Evolutionary conservation across 2,888 invertebrate species (phyloP).

Genomic region (Actias luna): DNA sequence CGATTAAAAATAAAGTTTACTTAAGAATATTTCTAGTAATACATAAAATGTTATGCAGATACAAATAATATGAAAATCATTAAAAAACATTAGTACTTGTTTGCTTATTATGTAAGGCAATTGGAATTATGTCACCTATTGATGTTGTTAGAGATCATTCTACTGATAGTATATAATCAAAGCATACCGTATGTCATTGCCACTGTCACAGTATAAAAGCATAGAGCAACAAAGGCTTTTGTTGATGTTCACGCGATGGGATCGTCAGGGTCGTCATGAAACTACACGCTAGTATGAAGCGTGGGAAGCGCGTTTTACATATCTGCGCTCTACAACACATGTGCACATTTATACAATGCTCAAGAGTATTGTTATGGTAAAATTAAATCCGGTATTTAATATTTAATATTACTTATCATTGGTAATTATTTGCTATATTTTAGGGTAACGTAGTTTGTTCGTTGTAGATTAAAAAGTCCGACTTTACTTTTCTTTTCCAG

Average conservation of each 20-base stretch:
- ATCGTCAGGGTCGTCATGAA: constrained; percentile 40
- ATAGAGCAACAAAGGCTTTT: constrained; percentile 49
- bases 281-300: no score
- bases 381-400: constrained; percentile 53
- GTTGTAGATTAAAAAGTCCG: neutral
- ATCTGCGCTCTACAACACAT: constrained; percentile 39
- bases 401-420: constrained; percentile 13
- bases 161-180: constrained; percentile 9
- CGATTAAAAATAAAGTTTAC: no score
- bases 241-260: constrained; percentile 46
- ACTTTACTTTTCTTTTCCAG: neutral
- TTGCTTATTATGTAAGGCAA: constrained; percentile 41
- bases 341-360: constrained; percentile 43
- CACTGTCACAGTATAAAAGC: constrained; percentile 42
- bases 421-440: neutral
- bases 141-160: constrained; percentile 28
- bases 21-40: no score
- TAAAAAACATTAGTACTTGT: constrained; percentile 33
- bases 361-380: constrained; percentile 46
- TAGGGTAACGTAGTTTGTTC: neutral
- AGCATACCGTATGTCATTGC: constrained; percentile 37
- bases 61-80: neutral
- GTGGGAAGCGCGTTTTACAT: constrained; percentile 20
- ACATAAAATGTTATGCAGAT: neutral
- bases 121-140: constrained; percentile 45